These are phyloP conservation scores for Pediacus dermestoides DNA, from an alignment of 2,888 invertebrate species.

Conservation along the genomic window DNA sequence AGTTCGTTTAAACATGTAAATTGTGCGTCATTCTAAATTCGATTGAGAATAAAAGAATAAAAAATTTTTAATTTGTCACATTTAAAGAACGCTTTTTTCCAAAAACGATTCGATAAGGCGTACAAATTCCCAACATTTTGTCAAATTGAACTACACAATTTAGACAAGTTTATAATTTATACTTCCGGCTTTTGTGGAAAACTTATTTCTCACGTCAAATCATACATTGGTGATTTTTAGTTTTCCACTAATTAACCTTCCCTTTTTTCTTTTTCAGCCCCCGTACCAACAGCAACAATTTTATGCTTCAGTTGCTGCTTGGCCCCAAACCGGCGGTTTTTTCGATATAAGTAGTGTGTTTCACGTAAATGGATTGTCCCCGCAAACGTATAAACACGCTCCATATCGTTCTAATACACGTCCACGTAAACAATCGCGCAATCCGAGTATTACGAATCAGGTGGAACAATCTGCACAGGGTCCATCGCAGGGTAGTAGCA, in stretches of 20 bases:
- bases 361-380: constrained; percentile 69
- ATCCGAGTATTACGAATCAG: constrained; percentile 15
- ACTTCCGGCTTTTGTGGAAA: no score
- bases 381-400: constrained; percentile 58
- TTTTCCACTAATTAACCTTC: not conserved
- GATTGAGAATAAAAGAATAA: no score
- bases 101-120: no score
- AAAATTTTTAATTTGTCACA: no score
- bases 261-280: constrained; percentile 37
- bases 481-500: constrained; percentile 16
- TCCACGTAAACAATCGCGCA: constrained; percentile 44
- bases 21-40: no score
- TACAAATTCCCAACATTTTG: no score
- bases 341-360: constrained; percentile 69
- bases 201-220: no score
- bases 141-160: no score
- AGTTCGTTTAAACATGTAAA: no score
- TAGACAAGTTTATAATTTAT: no score
- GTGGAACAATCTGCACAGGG: constrained; percentile 10
- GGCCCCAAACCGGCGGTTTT: constrained; percentile 55
- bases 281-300: constrained; percentile 59
- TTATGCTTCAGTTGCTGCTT: constrained; percentile 59
- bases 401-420: constrained; percentile 51
- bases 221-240: no score
- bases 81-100: no score